phyloP scores from a whole-genome alignment of 2,888 invertebrate species.

The Acleris cristana region DNA sequence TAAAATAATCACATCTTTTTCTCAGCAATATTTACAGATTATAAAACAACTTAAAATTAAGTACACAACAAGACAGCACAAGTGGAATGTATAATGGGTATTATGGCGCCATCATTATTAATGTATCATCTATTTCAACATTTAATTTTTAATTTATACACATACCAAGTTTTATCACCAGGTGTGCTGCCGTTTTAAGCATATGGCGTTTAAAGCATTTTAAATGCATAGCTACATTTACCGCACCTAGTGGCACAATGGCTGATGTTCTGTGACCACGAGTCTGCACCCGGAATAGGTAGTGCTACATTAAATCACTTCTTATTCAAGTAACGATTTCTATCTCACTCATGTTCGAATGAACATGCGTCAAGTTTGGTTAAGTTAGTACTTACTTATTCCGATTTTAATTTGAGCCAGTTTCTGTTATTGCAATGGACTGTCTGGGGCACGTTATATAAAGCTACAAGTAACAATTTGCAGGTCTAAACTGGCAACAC shows the following conservation, averaged over 20 bases:
- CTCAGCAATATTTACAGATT: slow-evolving; percentile 78
- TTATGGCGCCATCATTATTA: slow-evolving; percentile 47
- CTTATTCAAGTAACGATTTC: too few species aligned
- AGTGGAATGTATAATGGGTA: slow-evolving; percentile 73
- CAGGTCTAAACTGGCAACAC: too few species aligned
- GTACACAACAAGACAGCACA: slow-evolving; percentile 79
- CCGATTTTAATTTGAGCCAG: too few species aligned
- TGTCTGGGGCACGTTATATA: too few species aligned
- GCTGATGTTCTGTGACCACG: too few species aligned
- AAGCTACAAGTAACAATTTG: too few species aligned
- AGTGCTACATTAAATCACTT: too few species aligned
- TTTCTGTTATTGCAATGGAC: too few species aligned
- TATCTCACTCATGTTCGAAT: too few species aligned
- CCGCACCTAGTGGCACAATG: slow-evolving; percentile 15
- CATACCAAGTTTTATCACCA: slow-evolving; percentile 42
- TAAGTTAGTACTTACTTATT: too few species aligned
- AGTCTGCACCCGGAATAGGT: too few species aligned
- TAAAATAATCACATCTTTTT: slow-evolving; percentile 66
- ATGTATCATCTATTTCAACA: slow-evolving; percentile 9
- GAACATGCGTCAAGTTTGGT: too few species aligned
- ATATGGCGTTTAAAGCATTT: slow-evolving; percentile 51
- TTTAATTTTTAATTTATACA: neutral
- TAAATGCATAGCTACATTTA: slow-evolving; percentile 1
- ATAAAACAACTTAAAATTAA: slow-evolving; percentile 66
- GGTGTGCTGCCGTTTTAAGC: slow-evolving; percentile 67